These are phyloP conservation scores for Aplysia californica DNA, from an alignment of 1,140 invertebrate species.

Conservation along the genomic window DNA sequence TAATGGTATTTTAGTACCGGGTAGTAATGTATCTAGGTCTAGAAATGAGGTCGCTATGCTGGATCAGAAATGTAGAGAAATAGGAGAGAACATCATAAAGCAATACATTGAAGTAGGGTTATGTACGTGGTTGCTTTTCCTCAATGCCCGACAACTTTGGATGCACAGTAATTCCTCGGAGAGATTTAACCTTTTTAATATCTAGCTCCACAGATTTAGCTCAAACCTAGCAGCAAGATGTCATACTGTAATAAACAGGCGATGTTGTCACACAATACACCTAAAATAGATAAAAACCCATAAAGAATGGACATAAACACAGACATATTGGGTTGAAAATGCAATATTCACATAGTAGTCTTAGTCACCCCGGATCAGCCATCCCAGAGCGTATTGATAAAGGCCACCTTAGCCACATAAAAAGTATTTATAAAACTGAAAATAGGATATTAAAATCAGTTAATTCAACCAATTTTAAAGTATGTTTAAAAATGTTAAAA, in stretches of 20 bases:
- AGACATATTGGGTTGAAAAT: background rate
- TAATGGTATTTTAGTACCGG: background rate
- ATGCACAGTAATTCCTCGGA: background rate
- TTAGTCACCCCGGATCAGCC: conserved; percentile 1
- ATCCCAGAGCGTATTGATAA: background rate
- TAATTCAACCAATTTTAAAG: conserved; percentile 2
- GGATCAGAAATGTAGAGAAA: background rate
- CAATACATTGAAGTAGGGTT: background rate
- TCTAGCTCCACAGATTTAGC: background rate
- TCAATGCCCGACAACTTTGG: background rate
- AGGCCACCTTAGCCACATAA: background rate
- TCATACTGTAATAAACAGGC: background rate
- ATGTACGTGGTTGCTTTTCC: background rate
- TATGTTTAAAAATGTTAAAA: background rate
- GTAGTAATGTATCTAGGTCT: no score
- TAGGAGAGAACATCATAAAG: background rate
- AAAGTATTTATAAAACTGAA: background rate
- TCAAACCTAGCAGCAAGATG: background rate
- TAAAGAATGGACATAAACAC: no score
- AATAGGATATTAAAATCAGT: background rate
- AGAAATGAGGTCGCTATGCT: background rate
- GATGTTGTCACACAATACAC: background rate
- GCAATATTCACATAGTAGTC: background rate
- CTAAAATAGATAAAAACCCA: background rate
- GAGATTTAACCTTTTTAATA: background rate